Base-by-base conservation (phyloP, 2,888 invertebrate species). In the Julus scandinavius region DNA sequence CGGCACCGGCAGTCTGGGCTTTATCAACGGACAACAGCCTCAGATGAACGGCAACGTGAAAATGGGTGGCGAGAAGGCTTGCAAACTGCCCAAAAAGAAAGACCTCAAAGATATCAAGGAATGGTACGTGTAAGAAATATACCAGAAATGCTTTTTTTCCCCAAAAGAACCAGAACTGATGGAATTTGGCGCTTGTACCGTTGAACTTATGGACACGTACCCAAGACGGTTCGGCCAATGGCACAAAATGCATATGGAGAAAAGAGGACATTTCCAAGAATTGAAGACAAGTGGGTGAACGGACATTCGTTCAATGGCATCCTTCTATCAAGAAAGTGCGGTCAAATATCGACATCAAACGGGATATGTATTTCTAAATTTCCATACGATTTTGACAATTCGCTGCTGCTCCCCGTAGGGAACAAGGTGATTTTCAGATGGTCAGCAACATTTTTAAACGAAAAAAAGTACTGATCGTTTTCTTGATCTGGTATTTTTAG, bases 61-160 rank as follows among this genome's bases (percentile, higher is more conserved):
- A 93, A 94, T 91, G 85, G 90, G 94, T 94, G 90, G 94, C 94
- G 90, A 94, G 96, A 93, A 96, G 96, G 92, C 94, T 89, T 85
- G 90, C 89, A 90, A 90, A 89, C 88, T 90, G 84, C 90, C 91
- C 84, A 91, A 91, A 87, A 91, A 91, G 90, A 91, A 91, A 89
- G 91, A 91, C 84, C 90, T 95, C 90, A 97, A 97, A 94, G 97
- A 97, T 92, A 96, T 98, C 92, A 98, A 98, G 94, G 98, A 98
- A 94, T 98, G 98, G 98, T 98, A 98, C 93, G 98, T 98, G 93
- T 97, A 96, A 94, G 90, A 11, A 87, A 87, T 54, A 54, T 54
- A 54, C 15, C 15, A 29, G 4, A 54, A 17, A 54, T 54, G 13
- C 29, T 40, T 40, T 38, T 29, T 29, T 29, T 29, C 29, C 29